Evolutionary conservation across 2,888 invertebrate species (phyloP), one percentile per base, ranked within the genome.

Genomic region (Drosophila leonis): DNA sequence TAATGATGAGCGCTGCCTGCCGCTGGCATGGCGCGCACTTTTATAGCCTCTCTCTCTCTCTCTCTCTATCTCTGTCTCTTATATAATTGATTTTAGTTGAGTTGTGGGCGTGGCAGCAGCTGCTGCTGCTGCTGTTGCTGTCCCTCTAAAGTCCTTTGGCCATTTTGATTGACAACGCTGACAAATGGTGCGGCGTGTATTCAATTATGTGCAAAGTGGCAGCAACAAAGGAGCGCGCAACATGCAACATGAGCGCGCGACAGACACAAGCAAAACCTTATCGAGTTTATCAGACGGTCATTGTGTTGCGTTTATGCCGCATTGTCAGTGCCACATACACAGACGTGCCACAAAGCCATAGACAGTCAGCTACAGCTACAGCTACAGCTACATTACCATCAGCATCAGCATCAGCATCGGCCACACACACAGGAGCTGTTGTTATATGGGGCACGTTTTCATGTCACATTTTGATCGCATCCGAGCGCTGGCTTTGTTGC

Each of bases 1-100:
- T 90, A 91, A 91, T 90, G 90, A 91, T 75, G 48, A 49, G 87
- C 78, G 75, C 59, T 59, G 61, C 78, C 76, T 75, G 83, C 79
- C 78, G 65, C 61, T 80, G 88, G 75, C 73, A 72, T 51, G 56
- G 68, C 59, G 10, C 46, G n/a, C 46, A 55, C 41, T 55, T 27
- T 24, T 48, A 31, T 42, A 37, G 18, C 41, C 51, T 31, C 44
- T 24, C 37, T 8, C n/a, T n/a, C 48, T 12, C 63, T 52, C 29
- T 8, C 46, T 35, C 52, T 24, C 46, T 33, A 10, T 41, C 18
- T 8, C 41, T 18, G 49, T 24, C 37, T 20, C 37, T 56, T 37
- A 63, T 61, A 69, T 88, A 86, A 86, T 86, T 86, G 85, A 90
- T 86, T 85, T 88, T 68, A 75, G 65, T 60, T 51, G 51, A 29